A percentile compares a stretch with the other conserved stretches of the same genome.
Evolutionary conservation across 2,888 invertebrate genomes (phyloP).

Genomic region (Actias luna): DNA sequence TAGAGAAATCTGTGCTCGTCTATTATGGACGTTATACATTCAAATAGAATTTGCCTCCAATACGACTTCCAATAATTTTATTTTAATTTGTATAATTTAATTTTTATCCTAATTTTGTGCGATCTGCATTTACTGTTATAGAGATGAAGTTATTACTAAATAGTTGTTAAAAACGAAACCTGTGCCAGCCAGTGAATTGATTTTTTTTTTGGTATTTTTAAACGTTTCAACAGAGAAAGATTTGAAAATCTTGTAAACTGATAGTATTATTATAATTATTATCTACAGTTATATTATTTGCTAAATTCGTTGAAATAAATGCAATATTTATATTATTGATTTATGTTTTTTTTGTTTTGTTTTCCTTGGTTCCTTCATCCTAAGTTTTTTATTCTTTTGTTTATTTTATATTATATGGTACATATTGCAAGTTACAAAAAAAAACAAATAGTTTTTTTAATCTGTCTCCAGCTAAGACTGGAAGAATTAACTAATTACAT

Average conservation of each 20-base stretch:
- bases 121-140: constrained; percentile 79
- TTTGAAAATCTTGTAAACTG: constrained; percentile 75
- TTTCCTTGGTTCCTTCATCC: constrained; percentile 72
- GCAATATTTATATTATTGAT: constrained; percentile 82
- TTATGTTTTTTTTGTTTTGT: constrained; percentile 73
- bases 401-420: constrained; percentile 40
- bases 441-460: constrained; percentile 40
- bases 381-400: constrained; percentile 56
- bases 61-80: constrained; percentile 77
- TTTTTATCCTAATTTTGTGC: constrained; percentile 69
- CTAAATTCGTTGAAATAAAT: constrained; percentile 82
- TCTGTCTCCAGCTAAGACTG: constrained; percentile 47
- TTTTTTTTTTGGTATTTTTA: constrained; percentile 52
- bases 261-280: constrained; percentile 81
- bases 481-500: constrained; percentile 48
- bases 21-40: constrained; percentile 46
- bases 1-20: constrained; percentile 56
- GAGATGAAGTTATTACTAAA: constrained; percentile 64
- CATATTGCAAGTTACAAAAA: constrained; percentile 37
- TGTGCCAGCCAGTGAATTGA: constrained; percentile 74
- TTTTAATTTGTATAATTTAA: constrained; percentile 78
- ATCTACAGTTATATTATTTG: constrained; percentile 80
- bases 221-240: constrained; percentile 54
- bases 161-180: constrained; percentile 67
- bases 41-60: constrained; percentile 71